A percentile compares a stretch with the other conserved stretches of the same genome.
Conservation (phyloP, 1,140 invertebrate genomes). For the Planococcus citri region DNA sequence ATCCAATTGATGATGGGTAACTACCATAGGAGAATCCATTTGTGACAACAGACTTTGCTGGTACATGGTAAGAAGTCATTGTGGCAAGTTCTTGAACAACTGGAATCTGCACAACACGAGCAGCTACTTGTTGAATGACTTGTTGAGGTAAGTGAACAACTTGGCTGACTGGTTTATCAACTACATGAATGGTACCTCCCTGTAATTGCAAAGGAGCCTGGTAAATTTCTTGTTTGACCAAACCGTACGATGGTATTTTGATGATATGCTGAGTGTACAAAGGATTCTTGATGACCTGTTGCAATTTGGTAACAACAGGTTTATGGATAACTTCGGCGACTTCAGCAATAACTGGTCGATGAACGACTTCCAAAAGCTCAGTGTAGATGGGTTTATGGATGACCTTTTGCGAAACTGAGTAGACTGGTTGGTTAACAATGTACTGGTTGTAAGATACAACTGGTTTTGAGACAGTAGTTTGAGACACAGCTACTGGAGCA, state of each 20-base stretch:
- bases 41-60: not conserved
- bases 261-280: conserved; percentile 22
- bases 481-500: not conserved
- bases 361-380: conserved; percentile 22
- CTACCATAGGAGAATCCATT: not conserved
- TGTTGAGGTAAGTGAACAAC: conserved; percentile 15
- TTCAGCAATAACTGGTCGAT: conserved; percentile 24
- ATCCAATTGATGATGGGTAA: not conserved
- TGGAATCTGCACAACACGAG: not conserved
- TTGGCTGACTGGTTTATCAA: not conserved
- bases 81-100: conserved; percentile 13
- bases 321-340: conserved; percentile 23
- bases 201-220: conserved; percentile 15
- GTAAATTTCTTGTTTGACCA: conserved; percentile 18
- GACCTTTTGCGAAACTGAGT: conserved; percentile 21
- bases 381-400: conserved; percentile 22
- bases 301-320: conserved; percentile 19
- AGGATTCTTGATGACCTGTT: conserved; percentile 21
- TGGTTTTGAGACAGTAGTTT: not conserved
- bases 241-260: conserved; percentile 12
- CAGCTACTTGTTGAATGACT: conserved; percentile 13
- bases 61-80: not conserved
- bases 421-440: not conserved
- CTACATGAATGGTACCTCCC: not conserved
- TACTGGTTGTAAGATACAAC: not conserved